Base-by-base conservation (phyloP, 2,888 invertebrate genomes). In the Mimumesa dahlbomi region DNA sequence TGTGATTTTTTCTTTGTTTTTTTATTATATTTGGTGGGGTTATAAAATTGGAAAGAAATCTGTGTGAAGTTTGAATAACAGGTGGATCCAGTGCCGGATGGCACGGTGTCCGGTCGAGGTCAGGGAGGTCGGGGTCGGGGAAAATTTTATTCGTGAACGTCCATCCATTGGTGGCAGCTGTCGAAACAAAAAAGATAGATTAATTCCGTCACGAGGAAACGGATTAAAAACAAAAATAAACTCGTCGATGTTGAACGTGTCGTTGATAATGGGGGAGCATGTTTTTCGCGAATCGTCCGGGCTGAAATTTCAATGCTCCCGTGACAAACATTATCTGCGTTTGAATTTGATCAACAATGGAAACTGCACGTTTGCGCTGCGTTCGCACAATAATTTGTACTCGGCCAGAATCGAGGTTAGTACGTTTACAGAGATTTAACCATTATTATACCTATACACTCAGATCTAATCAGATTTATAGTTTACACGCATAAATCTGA, bases 401-500 rank as follows among this genome's bases (percentile, higher is more conserved):
- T 42, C 63, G 63, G 22, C 14, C 54, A 54, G 58, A 14, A 61
- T 57, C 68, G 59, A 11, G 52, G 53, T 56, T 46, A 38, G 56
- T 43, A 56, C 71, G 75, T 63, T 75, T 68, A 66, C 63, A 48
- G 65, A 66, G 68, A 75, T 79, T 77, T 63, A 34, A 63, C 57
- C 68, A 49, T 72, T 77, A 77, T 72, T 68, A 50, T 50, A 64
- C 61, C 62, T 56, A 46, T 57, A 56, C 50, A 63, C 19, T 57
- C 40, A 53, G 65, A 66, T 77, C 63, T 69, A 62, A 77, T 77
- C 72, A 64, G 79, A 77, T 77, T 75, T 77, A 79, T 75, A 72
- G 72, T 77, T 77, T 72, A 77, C 77, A 46, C 54, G 57, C 57
- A 65, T 79, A 68, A 77, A 79, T 79, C 77, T 75, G 79, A 79